phyloP scores from a whole-genome alignment of 1,140 invertebrate species.

The Chelonus insularis region DNA sequence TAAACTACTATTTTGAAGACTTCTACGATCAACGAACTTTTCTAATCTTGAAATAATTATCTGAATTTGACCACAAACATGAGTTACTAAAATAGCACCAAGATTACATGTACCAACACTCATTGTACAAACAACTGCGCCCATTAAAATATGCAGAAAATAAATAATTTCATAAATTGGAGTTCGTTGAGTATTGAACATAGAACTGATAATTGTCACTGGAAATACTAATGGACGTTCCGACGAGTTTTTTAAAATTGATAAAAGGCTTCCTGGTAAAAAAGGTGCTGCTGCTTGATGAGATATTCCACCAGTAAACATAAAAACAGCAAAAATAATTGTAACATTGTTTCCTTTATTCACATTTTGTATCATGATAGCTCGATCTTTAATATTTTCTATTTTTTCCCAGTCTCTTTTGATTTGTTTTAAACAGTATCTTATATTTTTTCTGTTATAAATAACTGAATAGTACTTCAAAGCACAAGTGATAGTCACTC shows the following conservation, averaged over 20 bases:
- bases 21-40: not conserved
- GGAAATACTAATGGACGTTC: constrained; percentile 20
- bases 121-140: constrained; percentile 12
- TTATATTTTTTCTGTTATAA: constrained; percentile 13
- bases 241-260: constrained; percentile 13
- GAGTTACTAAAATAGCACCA: constrained; percentile 27
- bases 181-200: constrained; percentile 15
- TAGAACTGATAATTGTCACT: constrained; percentile 5
- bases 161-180: constrained; percentile 25
- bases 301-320: constrained; percentile 15
- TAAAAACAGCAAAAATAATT: constrained; percentile 18
- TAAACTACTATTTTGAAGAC: not conserved
- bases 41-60: constrained; percentile 18
- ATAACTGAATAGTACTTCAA: constrained; percentile 32
- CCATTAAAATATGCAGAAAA: constrained; percentile 1
- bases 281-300: constrained; percentile 19
- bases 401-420: constrained; percentile 16
- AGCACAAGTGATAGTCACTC: constrained; percentile 29
- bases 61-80: constrained; percentile 28
- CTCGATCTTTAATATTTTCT: not conserved
- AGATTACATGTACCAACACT: constrained; percentile 15
- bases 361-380: constrained; percentile 23
- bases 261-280: not conserved
- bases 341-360: constrained; percentile 7
- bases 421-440: constrained; percentile 20